Evolutionary conservation across 2,797 vertebrate species (phyloP).

Genomic region (Thaleichthys pacificus): DNA sequence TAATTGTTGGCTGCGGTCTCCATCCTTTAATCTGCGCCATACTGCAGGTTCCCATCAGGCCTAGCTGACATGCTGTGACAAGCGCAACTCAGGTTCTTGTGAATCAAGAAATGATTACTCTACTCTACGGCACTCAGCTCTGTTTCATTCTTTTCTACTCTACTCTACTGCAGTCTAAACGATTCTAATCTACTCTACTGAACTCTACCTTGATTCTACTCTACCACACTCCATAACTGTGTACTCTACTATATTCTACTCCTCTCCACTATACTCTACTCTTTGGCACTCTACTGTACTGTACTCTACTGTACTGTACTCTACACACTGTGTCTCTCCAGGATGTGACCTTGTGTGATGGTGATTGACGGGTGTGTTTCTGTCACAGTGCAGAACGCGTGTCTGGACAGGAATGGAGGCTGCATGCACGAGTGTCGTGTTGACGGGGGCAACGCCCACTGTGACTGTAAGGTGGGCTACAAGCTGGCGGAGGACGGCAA

Average conservation of each 20-base stretch:
- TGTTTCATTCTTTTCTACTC: too few species aligned
- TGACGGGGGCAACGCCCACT: constrained; percentile 72
- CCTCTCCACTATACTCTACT: too few species aligned
- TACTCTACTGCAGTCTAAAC: too few species aligned
- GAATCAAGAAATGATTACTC: too few species aligned
- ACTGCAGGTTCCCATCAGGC: constrained; percentile 41
- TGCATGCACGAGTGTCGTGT: constrained; percentile 85
- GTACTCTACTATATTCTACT: too few species aligned
- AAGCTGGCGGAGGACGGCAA: constrained; percentile 76
- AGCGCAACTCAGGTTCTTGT: too few species aligned
- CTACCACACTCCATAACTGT: too few species aligned
- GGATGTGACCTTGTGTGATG: neutral
- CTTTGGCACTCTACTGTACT: too few species aligned
- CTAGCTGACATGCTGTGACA: constrained; percentile 10
- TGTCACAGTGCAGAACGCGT: constrained; percentile 81
- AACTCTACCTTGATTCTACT: too few species aligned
- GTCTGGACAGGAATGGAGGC: constrained; percentile 80
- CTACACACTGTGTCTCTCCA: neutral
- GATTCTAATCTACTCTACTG: too few species aligned
- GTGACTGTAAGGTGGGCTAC: constrained; percentile 82
- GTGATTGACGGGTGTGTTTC: neutral
- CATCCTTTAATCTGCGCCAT: constrained; percentile 53
- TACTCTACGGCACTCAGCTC: too few species aligned
- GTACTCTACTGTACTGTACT: too few species aligned
- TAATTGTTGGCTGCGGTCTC: constrained; percentile 55